These are phyloP conservation scores for Carlito syrichta DNA, from an alignment of 2,113 vertebrate genomes.

Conservation along the genomic window DNA sequence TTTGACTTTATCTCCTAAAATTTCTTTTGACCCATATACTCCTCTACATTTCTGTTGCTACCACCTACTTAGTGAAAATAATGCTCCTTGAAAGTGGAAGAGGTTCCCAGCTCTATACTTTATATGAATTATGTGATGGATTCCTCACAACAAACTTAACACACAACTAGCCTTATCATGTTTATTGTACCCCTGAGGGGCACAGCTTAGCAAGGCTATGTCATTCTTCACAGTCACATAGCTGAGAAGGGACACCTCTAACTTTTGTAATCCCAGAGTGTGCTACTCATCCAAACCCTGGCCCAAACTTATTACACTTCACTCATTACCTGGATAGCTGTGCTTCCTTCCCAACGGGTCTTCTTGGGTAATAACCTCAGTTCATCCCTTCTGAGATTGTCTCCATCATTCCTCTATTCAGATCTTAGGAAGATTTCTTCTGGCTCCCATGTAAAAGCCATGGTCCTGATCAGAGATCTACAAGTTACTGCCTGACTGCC, in stretches of 20 bases:
- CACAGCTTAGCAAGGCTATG: rapidly evolving
- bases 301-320: background rate
- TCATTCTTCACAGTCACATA: too few relatives aligned
- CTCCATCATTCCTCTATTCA: background rate
- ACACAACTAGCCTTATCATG: rapidly evolving
- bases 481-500: background rate
- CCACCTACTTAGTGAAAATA: background rate
- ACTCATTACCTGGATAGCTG: background rate
- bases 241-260: background rate
- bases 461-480: background rate
- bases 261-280: background rate
- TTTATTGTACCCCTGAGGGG: background rate
- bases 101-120: background rate
- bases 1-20: background rate
- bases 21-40: too few relatives aligned
- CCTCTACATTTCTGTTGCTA: background rate
- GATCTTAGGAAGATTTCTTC: background rate
- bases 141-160: background rate
- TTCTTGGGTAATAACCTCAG: background rate
- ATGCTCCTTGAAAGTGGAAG: too few relatives aligned
- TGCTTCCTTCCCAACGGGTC: background rate
- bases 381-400: background rate
- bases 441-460: background rate
- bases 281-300: background rate
- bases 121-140: background rate